A percentile compares a stretch with the other conserved stretches of the same genome.
phyloP scores from a whole-genome alignment of 2,888 invertebrate genomes.

The Oscheius onirici region DNA sequence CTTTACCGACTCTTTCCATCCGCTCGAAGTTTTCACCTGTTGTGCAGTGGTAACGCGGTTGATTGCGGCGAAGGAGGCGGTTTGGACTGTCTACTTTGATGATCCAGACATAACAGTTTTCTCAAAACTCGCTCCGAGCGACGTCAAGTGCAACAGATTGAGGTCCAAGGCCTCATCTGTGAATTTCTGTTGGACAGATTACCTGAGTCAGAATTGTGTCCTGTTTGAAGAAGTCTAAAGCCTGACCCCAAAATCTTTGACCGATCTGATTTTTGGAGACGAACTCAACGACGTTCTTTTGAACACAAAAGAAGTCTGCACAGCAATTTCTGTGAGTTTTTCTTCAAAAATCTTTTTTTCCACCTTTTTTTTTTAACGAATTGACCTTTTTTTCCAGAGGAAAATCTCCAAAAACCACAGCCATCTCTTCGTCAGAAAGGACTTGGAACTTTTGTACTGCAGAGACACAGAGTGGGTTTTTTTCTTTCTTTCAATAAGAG shows the following conservation, averaged over 20 bases:
- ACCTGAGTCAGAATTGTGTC: not conserved
- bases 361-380: too few species aligned
- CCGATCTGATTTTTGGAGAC: not conserved
- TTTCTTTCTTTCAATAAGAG: too few species aligned
- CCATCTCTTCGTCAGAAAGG: not conserved
- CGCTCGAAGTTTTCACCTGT: too few species aligned
- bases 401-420: conserved; percentile 1
- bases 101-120: not conserved
- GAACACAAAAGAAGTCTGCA: conserved; percentile 8
- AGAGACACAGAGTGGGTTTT: not conserved
- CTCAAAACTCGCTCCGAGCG: not conserved
- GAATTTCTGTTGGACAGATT: not conserved
- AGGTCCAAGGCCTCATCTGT: not conserved
- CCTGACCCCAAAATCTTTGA: not conserved
- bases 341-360: too few species aligned
- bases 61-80: not conserved
- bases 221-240: conserved; percentile 16
- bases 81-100: not conserved
- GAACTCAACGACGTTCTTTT: not conserved
- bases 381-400: not conserved
- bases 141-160: too few species aligned
- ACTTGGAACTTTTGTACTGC: not conserved
- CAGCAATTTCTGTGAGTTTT: not conserved
- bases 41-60: too few species aligned
- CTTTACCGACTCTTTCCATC: too few species aligned